These are phyloP conservation scores for Tachysurus vachellii DNA, from an alignment of 2,113 vertebrate genomes.

Conservation along the genomic window DNA sequence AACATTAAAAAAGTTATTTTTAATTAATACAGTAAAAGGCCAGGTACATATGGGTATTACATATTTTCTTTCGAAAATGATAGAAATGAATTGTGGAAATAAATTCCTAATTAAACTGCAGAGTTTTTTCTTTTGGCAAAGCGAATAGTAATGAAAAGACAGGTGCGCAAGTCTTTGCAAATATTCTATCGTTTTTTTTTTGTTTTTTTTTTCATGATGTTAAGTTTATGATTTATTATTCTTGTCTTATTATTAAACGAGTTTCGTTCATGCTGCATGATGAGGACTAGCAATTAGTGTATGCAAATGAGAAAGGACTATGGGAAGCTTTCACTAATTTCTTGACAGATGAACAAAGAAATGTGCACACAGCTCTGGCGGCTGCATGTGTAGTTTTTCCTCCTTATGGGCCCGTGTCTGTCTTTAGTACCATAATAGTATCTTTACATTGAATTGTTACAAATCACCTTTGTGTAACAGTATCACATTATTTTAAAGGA, in stretches of 20 bases:
- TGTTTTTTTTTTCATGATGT: slow-evolving; percentile 38
- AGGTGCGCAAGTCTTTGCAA: slow-evolving; percentile 17
- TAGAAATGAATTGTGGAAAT: not conserved
- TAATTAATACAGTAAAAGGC: not conserved
- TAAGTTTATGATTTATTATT: slow-evolving; percentile 60
- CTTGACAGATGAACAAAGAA: slow-evolving; percentile 58
- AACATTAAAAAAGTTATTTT: not conserved
- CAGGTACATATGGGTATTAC: not conserved
- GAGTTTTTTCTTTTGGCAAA: not conserved
- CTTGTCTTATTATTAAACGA: slow-evolving; percentile 61
- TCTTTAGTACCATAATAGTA: not conserved
- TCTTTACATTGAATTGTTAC: not conserved
- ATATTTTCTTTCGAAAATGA: not conserved
- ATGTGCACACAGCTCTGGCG: slow-evolving; percentile 32
- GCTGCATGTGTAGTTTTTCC: slow-evolving; percentile 12
- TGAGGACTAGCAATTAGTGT: slow-evolving; percentile 60
- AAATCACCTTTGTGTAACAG: not conserved
- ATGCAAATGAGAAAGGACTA: slow-evolving; percentile 59
- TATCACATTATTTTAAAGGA: not conserved
- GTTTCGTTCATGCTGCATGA: slow-evolving; percentile 56
- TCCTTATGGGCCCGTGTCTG: slow-evolving; percentile 5
- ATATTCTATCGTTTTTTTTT: slow-evolving; percentile 36
- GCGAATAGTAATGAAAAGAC: not conserved
- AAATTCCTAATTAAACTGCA: not conserved
- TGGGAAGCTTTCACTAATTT: slow-evolving; percentile 54